Evolutionary conservation across 1,140 invertebrate genomes (phyloP), one percentile per base, ranked within the genome.

Genomic region (Caenorhabditis latens): DNA sequence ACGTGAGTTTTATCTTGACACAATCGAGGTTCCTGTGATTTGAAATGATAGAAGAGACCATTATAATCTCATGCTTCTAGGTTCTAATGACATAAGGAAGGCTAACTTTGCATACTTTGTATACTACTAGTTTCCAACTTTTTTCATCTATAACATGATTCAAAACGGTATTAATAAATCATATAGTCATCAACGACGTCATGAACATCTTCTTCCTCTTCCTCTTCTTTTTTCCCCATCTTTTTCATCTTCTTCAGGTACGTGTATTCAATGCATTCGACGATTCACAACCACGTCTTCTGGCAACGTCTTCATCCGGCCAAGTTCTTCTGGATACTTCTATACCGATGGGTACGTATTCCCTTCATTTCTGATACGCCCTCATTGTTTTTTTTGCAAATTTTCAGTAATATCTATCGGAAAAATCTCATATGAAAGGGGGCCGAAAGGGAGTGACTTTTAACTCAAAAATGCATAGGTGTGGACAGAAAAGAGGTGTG

Each of bases 211-310:
- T 19, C 65, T 46, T 71, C 65, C 13, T 43, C 65, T n/a, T n/a
- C 11, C 40, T 65, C 32, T 16, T 65, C 61, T 67, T 67, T 42
- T 11, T 8, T 14, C 32, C 32, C 4, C 63, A 16, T 4, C 63
- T 32, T 67, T 14, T 67, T 67, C 32, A 2, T 19, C 67, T 75
- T 75, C 32, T 75, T 46, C 71, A 79, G 71, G 71, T 79, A 13
- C 71, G 71, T 79, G 71, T 79, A 50, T 79, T 79, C 71, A 79
- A 79, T 46, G 71, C 71, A 32, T 79, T 79, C 71, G 71, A 79
- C 46, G 71, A 79, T n/a, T 79, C 71, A 13, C 46, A 42, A 13
- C 71, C 71, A 50, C 71, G 71, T 79, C 71, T 79, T 79, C 71
- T 79, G 43, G 71, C 71, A 6, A 79, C 71, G 21, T 79, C 71